Conservation (phyloP, 2,113 vertebrate species). For the Trematomus loennbergii region DNA sequence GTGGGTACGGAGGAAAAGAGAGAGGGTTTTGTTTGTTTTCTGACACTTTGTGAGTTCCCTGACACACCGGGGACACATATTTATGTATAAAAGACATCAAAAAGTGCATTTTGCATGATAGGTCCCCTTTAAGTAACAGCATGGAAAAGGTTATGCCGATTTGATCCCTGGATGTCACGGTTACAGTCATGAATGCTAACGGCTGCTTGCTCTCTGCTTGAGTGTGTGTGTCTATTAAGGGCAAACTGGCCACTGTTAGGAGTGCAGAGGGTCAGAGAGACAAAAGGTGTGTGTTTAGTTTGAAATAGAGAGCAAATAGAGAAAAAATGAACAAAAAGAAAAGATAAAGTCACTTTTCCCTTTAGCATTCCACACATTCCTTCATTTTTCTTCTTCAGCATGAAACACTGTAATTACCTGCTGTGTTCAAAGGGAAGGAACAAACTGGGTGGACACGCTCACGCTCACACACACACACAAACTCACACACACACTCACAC, state of each 20-base stretch:
- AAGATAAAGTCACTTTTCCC: constrained; percentile 29
- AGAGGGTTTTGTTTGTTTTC: too few relatives aligned
- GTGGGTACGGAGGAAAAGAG: too few relatives aligned
- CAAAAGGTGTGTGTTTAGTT: neutral
- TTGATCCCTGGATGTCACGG: neutral
- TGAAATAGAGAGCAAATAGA: neutral
- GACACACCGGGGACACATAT: too few relatives aligned
- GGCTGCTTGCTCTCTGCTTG: constrained; percentile 2
- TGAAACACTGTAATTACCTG: constrained; percentile 46
- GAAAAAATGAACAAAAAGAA: neutral
- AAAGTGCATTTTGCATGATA: too few relatives aligned
- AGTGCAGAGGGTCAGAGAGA: neutral
- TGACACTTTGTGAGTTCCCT: too few relatives aligned
- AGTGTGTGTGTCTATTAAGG: constrained; percentile 6
- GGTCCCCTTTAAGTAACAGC: neutral
- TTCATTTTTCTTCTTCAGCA: constrained; percentile 23
- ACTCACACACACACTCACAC: too few relatives aligned
- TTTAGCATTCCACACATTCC: constrained; percentile 69
- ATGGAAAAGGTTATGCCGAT: constrained; percentile 21
- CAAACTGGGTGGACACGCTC: constrained; percentile 29
- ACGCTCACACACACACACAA: neutral
- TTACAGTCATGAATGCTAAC: neutral
- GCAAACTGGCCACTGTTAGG: neutral
- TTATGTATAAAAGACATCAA: too few relatives aligned
- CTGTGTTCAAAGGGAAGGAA: constrained; percentile 69